phyloP scores from a whole-genome alignment of 2,797 vertebrate species.

The Nasua narica region DNA sequence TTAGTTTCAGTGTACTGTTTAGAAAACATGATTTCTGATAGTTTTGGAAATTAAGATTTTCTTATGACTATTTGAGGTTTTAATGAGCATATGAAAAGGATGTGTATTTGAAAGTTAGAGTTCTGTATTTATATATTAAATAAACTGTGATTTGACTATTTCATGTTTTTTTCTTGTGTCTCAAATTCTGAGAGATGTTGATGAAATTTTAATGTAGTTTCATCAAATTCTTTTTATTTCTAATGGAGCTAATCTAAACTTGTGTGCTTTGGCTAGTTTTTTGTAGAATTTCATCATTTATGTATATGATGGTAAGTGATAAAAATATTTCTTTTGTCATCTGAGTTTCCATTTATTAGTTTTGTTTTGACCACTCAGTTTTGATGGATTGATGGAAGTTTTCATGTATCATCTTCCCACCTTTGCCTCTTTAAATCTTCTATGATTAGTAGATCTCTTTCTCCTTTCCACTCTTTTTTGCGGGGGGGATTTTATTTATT shows the following conservation, averaged over 20 bases:
- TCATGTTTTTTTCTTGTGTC: neutral
- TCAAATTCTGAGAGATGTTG: neutral
- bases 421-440: neutral
- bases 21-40: neutral
- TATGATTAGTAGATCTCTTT: neutral
- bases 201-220: neutral
- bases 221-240: conserved; percentile 10
- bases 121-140: neutral
- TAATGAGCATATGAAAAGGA: neutral
- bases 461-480: neutral
- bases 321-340: neutral
- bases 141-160: conserved; percentile 4
- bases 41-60: conserved; percentile 18
- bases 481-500: no score
- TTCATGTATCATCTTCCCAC: neutral
- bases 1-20: neutral
- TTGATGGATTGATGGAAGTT: neutral
- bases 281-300: neutral
- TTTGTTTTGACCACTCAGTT: neutral
- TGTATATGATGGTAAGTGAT: neutral
- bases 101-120: neutral
- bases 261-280: neutral
- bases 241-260: neutral
- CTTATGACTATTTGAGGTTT: neutral
- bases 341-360: neutral